A percentile compares a stretch with the other conserved stretches of the same genome.
These are phyloP conservation scores for Pachydiplax longipennis DNA, from an alignment of 2,888 invertebrate species.

Conservation along the genomic window DNA sequence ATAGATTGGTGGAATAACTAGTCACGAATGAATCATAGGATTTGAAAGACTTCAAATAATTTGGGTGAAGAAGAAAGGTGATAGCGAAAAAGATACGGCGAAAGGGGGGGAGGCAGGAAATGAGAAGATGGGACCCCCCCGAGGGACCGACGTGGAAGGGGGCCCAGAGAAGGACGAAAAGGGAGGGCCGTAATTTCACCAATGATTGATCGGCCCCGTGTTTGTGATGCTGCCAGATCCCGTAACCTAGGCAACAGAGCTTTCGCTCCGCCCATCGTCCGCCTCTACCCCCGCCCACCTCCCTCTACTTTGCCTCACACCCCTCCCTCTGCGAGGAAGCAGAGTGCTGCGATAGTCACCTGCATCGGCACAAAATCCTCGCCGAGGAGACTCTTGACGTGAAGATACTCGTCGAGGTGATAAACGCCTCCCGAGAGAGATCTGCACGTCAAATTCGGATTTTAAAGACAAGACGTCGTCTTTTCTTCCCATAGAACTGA, in stretches of 20 bases:
- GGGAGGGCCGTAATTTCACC: conserved; percentile 42
- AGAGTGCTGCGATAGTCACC: background rate
- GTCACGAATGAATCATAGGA: background rate
- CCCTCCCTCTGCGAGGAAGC: background rate
- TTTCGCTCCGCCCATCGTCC: conserved; percentile 42
- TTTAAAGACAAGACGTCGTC: background rate
- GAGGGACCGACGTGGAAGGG: background rate
- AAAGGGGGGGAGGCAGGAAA: background rate
- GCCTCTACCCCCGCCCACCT: conserved; percentile 9
- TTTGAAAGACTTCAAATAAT: background rate
- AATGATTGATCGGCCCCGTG: conserved; percentile 45
- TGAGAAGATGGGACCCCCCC: background rate
- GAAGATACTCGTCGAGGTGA: background rate
- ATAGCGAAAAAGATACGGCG: background rate
- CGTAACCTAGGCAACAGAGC: conserved; percentile 44
- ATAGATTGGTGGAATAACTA: no score
- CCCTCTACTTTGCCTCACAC: background rate
- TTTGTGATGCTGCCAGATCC: conserved; percentile 44
- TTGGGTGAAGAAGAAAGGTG: background rate
- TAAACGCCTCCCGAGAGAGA: background rate
- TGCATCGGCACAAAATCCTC: background rate
- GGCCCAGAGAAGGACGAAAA: background rate
- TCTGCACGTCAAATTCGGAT: background rate
- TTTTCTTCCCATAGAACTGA: background rate
- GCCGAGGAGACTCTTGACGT: background rate